Evolutionary conservation across 2,113 vertebrate species (phyloP), one percentile per base, ranked within the genome.

Genomic region (Pteropus alecto): DNA sequence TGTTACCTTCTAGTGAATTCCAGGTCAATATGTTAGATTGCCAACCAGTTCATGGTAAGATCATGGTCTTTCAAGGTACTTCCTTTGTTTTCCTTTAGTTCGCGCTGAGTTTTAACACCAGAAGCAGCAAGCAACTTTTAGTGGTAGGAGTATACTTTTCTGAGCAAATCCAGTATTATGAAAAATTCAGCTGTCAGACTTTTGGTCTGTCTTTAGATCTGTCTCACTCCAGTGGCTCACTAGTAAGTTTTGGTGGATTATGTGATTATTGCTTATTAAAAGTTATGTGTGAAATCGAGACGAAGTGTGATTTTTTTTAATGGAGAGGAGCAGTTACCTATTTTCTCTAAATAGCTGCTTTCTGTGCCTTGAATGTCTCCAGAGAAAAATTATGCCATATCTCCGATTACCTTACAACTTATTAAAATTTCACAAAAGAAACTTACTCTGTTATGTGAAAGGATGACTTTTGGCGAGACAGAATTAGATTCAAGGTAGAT

Each of bases 1-100:
- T 99, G 51, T 98, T 99, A 97, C 99, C 99, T 18, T 99, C 99
- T 6, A 99, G 99, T 96, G 99, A 99, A 88, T 99, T 99, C 98
- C 99, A 99, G 97, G 98, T 99, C 95, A 99, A 98, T 41, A 99
- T 99, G 28, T 98, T 99, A 96, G 99, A 99, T 94, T 99, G 99
- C 97, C 99, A 99, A 90, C 99, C 99, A 12, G 99, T 99, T 89
- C 99, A 99, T 11, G 98, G 98, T 98, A 97, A 98, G 98, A 96
- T 86, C 24, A 68, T n/a, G 16, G 21, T 92, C 61, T 96, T 93
- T 86, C 24, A 38, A 67, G 35, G 19, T 74, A 68, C 4, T 82
- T 77, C 9, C 56, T 89, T 95, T 76, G 28, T 96, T 82, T 96
- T 92, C 48, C 16, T 83, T 87, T 90, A 67, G 11, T 81, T 51